Base-by-base conservation (phyloP, 2,888 invertebrate species). In the Drosophila austrosaltans region DNA sequence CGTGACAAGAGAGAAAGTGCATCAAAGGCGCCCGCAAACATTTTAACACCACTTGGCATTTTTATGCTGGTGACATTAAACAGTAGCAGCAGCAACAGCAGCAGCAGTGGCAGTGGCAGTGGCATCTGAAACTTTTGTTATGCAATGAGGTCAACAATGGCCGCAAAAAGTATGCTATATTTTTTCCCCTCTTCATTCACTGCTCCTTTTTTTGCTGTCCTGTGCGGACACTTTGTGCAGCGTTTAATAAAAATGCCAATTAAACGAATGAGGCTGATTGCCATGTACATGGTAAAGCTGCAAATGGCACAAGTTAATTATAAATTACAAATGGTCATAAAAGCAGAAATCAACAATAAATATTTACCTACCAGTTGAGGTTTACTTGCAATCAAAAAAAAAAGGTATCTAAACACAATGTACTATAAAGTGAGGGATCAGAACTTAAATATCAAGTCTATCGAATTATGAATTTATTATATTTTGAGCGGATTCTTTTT, bases 41-140 rank as follows among this genome's bases (percentile, higher is more conserved):
- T 83, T 83, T 83, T 83, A 89, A 87, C 89, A 83, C 87, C 89
- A 87, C 88, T 85, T 78, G 88, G 82, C 76, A 76, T 87, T 84
- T 72, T 89, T 82, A 82, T 86, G 84, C 75, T 77, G 86, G 75
- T 86, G 88, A 86, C 85, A 88, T 88, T 87, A 81, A 86, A 81
- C 81, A 81, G 79, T 81, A 73, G 71, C 72, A 74, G 54, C 72
- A 61, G 3, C 64, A 61, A 28, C 61, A 65, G 6, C 64, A 61
- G 36, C 63, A 39, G 32, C 60, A 56, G 44, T 48, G 54, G 56
- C 60, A 56, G 44, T 48, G 54, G 56, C 60, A 57, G 28, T 65
- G 53, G 28, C 62, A 56, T 63, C 67, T 69, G 79, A 63, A 82
- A 84, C 83, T 79, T 83, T 89, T 85, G 85, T 87, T 82, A 81